phyloP scores from a whole-genome alignment of 2,888 invertebrate species.

The Melikaiella ostensackeni region DNA sequence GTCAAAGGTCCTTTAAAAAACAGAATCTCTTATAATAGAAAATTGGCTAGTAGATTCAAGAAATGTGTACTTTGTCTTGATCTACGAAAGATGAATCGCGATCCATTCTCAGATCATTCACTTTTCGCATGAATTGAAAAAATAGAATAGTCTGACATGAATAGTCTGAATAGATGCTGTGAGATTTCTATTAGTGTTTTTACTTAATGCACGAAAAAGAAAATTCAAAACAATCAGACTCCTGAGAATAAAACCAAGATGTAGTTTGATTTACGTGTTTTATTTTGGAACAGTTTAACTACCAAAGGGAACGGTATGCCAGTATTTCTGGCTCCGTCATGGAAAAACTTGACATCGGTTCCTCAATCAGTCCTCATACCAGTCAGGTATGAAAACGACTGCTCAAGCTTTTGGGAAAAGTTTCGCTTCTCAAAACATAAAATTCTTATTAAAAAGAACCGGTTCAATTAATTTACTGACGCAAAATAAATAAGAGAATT shows the following conservation, averaged over 20 bases:
- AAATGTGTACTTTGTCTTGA: not conserved
- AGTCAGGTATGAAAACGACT: constrained; percentile 81
- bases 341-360: constrained; percentile 88
- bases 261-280: constrained; percentile 36
- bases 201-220: constrained; percentile 6
- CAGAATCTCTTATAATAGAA: not conserved
- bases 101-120: not conserved
- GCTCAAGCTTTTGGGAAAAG: constrained; percentile 41
- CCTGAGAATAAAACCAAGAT: not conserved
- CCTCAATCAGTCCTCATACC: constrained; percentile 86
- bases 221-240: constrained; percentile 34
- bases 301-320: constrained; percentile 89
- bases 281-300: constrained; percentile 82
- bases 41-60: not conserved
- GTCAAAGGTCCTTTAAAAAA: not conserved
- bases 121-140: constrained; percentile 6
- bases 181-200: not conserved
- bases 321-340: constrained; percentile 89
- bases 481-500: not conserved
- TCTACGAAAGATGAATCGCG: not conserved
- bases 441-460: not conserved
- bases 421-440: not conserved
- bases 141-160: constrained; percentile 1
- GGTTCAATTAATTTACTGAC: not conserved
- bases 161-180: constrained; percentile 2